These are phyloP conservation scores for Lydus trimaculatus DNA, from an alignment of 2,888 invertebrate species.

Conservation along the genomic window DNA sequence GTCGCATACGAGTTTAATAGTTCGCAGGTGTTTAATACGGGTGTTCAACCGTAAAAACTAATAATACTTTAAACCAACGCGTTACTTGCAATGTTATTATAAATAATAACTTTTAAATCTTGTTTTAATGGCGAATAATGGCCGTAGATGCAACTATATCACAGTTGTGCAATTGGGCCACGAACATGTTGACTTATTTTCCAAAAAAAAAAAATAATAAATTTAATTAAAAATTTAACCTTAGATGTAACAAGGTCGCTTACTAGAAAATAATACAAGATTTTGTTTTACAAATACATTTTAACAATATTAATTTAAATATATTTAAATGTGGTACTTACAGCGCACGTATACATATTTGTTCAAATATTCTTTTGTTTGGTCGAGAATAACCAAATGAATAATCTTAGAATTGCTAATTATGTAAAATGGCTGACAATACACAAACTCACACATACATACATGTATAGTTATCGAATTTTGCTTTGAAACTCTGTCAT, in stretches of 20 bases:
- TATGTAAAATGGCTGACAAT: constrained; percentile 49
- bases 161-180: constrained; percentile 20
- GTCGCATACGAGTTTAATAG: constrained; percentile 46
- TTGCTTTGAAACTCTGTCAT: constrained; percentile 31
- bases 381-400: constrained; percentile 55
- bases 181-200: neutral
- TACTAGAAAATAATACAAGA: constrained; percentile 37
- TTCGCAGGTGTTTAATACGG: constrained; percentile 50
- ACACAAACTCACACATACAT: constrained; percentile 36
- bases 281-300: constrained; percentile 29
- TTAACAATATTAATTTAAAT: constrained; percentile 53
- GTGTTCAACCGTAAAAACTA: constrained; percentile 51
- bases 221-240: constrained; percentile 9
- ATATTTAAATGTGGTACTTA: constrained; percentile 56
- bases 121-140: constrained; percentile 45
- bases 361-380: constrained; percentile 55
- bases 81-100: constrained; percentile 52
- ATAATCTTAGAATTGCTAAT: constrained; percentile 59
- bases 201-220: no score
- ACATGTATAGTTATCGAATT: constrained; percentile 14
- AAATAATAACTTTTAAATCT: constrained; percentile 49
- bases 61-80: constrained; percentile 52
- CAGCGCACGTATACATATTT: no score
- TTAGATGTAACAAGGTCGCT: constrained; percentile 16
- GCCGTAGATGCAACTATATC: constrained; percentile 38